A percentile compares a stretch with the other conserved stretches of the same genome.
These are phyloP conservation scores for Brachionus paranguensis DNA, from an alignment of 1,140 invertebrate species.

Conservation along the genomic window DNA sequence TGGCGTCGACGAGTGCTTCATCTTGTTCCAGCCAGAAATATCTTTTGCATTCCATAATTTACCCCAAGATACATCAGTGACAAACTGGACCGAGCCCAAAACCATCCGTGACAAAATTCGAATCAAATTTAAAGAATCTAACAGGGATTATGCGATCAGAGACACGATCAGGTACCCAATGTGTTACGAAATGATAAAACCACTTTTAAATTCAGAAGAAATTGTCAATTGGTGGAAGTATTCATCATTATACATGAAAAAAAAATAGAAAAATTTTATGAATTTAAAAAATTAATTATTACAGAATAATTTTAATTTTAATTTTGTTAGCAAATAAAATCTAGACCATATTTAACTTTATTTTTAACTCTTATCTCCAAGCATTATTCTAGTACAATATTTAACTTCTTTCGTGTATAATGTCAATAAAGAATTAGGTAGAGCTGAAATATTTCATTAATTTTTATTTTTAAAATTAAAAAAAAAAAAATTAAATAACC, in stretches of 20 bases:
- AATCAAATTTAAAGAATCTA: constrained; percentile 46
- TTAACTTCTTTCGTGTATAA: not conserved
- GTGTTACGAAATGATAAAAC: constrained; percentile 48
- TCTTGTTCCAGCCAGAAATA: constrained; percentile 51
- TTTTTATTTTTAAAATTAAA: not conserved
- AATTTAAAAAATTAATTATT: not conserved
- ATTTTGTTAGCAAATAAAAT: not conserved
- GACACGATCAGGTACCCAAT: constrained; percentile 45
- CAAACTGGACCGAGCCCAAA: constrained; percentile 47
- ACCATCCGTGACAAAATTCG: constrained; percentile 49
- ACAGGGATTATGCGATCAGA: constrained; percentile 45
- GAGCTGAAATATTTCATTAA: not conserved
- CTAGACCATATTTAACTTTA: not conserved
- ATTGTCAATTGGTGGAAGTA: constrained; percentile 25
- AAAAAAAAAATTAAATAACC: not conserved
- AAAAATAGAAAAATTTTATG: not conserved
- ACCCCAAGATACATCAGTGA: constrained; percentile 46
- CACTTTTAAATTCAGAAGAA: not conserved
- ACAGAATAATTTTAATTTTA: not conserved
- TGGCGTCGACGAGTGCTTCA: constrained; percentile 45
- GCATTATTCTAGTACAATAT: not conserved
- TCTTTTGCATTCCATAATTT: constrained; percentile 51
- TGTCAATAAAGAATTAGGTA: not conserved
- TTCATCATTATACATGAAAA: not conserved
- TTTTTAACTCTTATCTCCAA: not conserved